These are phyloP conservation scores for Florisuga fusca DNA, from an alignment of 2,797 vertebrate genomes.

Conservation along the genomic window DNA sequence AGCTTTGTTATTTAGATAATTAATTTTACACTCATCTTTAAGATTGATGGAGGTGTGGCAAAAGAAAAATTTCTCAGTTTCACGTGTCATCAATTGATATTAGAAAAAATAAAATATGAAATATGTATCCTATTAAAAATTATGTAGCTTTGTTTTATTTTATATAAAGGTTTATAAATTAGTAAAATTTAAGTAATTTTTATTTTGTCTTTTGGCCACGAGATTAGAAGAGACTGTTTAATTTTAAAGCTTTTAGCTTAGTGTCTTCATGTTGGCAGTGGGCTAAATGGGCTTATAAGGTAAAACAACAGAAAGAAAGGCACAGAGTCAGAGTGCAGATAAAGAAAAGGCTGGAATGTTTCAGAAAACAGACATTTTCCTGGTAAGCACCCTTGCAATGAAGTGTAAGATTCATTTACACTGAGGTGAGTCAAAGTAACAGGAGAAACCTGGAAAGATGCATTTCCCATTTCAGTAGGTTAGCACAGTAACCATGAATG, in stretches of 20 bases:
- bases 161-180: no score
- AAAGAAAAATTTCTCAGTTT: not conserved
- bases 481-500: rapidly evolving
- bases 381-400: not conserved
- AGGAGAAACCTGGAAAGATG: not conserved
- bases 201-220: not conserved
- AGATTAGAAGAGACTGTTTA: not conserved
- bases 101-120: not conserved
- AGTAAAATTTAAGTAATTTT: not conserved
- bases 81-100: not conserved
- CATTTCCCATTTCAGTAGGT: not conserved
- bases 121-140: not conserved
- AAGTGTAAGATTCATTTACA: not conserved
- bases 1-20: not conserved
- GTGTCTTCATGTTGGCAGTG: not conserved
- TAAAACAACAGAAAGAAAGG: not conserved
- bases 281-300: rapidly evolving
- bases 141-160: not conserved
- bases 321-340: rapidly evolving
- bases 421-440: not conserved
- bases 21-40: not conserved
- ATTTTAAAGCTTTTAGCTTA: not conserved
- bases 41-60: not conserved
- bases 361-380: not conserved
- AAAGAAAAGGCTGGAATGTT: not conserved